Base-by-base conservation (phyloP, 2,797 vertebrate species). In the Ambastaia sidthimunki region DNA sequence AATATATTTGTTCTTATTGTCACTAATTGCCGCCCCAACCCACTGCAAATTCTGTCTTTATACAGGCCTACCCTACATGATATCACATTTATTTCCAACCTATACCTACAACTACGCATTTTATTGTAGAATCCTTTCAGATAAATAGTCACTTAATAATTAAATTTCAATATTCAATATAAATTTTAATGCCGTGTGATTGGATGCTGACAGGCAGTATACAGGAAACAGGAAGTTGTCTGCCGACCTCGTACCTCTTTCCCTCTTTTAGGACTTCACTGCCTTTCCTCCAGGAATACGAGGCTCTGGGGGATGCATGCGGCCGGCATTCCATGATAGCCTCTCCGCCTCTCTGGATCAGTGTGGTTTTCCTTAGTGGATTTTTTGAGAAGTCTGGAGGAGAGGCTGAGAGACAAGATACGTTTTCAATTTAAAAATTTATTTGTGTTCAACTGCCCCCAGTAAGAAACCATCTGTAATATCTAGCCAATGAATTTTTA, bases 351-450 rank as follows among this genome's bases (percentile, higher is more conserved):
- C 93, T 91, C 57, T 95, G 96, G 78, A 94, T 90, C 60, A 96
- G 81, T 0, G 93, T 95, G 7, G 76, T 85, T 86, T 93, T 96
- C 88, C 94, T 95, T 86, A 97, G 81, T 0, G 95, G 92, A 7
- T 85, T 93, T 78, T 91, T 93, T 44, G 91, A 93, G 89, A 97
- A 97, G 91, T 96, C 93, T 0, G 96, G 95, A 9, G 95, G 92
- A 21, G 93, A 95, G 48, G 93, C 96, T 97, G 82, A 67, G n/a
- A 63, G 57, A 78, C 57, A 37, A 66, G 28, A 83, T 50, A 85
- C 55, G 9, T 59, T 63, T 69, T 48, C 3, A 65, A 11, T 11
- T 37, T 11, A 37, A 37, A 37, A 4, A n/a, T 1, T 9, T 21
- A 28, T 12, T 10, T 31, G 18, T n/a, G 55, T 12, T 5, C 21